These are phyloP conservation scores for Machaerirhynchus nigripectus DNA, from an alignment of 2,113 vertebrate genomes.

Conservation along the genomic window DNA sequence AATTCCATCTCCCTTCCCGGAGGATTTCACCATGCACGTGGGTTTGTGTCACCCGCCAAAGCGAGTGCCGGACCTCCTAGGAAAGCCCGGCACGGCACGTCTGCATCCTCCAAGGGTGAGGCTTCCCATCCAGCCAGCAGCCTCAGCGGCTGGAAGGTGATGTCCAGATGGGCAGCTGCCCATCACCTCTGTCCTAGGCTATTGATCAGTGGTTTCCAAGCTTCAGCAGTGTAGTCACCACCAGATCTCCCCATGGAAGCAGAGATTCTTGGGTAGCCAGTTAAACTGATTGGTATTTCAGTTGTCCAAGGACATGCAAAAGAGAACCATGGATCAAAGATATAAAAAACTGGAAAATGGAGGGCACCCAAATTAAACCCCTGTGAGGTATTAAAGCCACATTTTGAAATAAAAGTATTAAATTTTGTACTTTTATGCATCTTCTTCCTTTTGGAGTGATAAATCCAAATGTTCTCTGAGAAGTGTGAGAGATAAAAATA, in stretches of 20 bases:
- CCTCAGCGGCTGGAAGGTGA: not conserved
- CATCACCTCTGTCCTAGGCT: not conserved
- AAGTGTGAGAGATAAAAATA: not conserved
- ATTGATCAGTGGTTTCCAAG: not conserved
- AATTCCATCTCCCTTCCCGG: not conserved
- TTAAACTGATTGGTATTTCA: not conserved
- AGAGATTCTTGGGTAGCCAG: not conserved
- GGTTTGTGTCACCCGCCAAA: not conserved
- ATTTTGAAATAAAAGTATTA: not conserved
- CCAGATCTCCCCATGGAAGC: not conserved
- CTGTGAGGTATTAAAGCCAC: not conserved
- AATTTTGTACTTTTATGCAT: not conserved
- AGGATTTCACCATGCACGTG: not conserved
- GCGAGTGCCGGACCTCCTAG: accelerated
- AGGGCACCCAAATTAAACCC: not conserved
- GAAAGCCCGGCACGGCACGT: not conserved
- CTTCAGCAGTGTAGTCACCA: not conserved
- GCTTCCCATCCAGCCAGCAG: not conserved
- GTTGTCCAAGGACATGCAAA: not conserved
- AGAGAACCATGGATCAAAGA: not conserved
- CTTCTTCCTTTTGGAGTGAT: not conserved
- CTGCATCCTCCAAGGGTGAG: not conserved
- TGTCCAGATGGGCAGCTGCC: not conserved
- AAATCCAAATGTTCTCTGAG: not conserved
- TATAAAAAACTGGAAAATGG: not conserved